Percentiles rank a stretch among this genome's conserved stretches.
These are phyloP conservation scores for Drosophila neotestacea DNA, from an alignment of 2,888 invertebrate species.

Conservation along the genomic window DNA sequence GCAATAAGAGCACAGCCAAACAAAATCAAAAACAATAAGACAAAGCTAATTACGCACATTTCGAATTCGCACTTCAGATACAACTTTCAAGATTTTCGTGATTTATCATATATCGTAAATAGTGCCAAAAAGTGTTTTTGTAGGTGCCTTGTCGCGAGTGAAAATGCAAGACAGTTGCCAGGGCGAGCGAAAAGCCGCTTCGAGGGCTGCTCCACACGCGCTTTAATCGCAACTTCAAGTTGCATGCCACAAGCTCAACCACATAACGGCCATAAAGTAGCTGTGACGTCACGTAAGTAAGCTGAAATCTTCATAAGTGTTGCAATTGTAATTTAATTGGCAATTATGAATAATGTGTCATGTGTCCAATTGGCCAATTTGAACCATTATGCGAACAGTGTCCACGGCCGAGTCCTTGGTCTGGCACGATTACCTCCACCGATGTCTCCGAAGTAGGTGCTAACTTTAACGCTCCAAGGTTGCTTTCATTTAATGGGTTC, in stretches of 20 bases:
- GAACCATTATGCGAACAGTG: conserved; percentile 26
- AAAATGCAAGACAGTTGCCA: conserved; percentile 34
- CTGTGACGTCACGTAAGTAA: conserved; percentile 47
- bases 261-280: conserved; percentile 7
- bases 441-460: conserved; percentile 45
- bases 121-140: conserved; percentile 27
- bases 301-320: conserved; percentile 13
- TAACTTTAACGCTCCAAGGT: conserved; percentile 69
- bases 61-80: conserved; percentile 17
- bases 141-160: conserved; percentile 19
- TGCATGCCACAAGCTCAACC: conserved; percentile 6
- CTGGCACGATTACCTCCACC: conserved; percentile 47
- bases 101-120: background rate
- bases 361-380: conserved; percentile 49
- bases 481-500: conserved; percentile 52
- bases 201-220: conserved; percentile 28
- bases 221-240: conserved; percentile 3
- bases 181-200: conserved; percentile 12
- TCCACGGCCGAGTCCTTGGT: conserved; percentile 25
- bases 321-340: conserved; percentile 16
- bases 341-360: conserved; percentile 25
- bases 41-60: conserved; percentile 24
- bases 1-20: conserved; percentile 10
- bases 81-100: background rate
- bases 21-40: conserved; percentile 38